Evolutionary conservation across 2,797 vertebrate genomes (phyloP).

Genomic region (Takifugu rubripes): DNA sequence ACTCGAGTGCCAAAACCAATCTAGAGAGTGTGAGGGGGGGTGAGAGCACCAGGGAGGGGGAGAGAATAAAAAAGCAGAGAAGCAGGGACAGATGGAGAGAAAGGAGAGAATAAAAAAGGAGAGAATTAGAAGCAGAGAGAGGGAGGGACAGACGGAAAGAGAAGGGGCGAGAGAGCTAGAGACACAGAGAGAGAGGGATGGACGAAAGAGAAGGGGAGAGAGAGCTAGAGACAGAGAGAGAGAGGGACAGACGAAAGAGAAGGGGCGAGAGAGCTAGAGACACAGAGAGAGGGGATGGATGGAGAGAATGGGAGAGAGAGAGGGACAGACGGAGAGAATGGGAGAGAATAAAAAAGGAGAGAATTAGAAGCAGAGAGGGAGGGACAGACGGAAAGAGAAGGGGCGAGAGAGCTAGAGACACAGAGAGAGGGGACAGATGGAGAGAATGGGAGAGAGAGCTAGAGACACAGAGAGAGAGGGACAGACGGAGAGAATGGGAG

Average conservation of each 20-base stretch:
- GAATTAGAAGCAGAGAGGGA: background rate
- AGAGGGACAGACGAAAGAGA: no score
- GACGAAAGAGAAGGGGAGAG: no score
- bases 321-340: no score
- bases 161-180: background rate
- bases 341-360: slow-evolving; percentile 7
- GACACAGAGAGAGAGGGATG: no score
- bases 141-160: background rate
- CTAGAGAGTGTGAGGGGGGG: slow-evolving; percentile 40
- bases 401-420: background rate
- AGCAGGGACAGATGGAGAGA: background rate
- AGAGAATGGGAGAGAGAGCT: no score
- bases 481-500: no score
- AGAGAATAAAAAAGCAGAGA: background rate
- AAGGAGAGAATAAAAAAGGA: slow-evolving; percentile 8
- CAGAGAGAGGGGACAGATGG: no score
- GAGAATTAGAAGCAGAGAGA: background rate
- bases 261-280: no score
- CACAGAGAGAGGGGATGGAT: no score
- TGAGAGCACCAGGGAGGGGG: background rate
- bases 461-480: no score
- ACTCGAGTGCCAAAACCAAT: slow-evolving; percentile 94
- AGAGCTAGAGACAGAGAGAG: no score
- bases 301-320: no score
- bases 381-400: background rate